Evolutionary conservation across 1,140 invertebrate genomes (phyloP).

Genomic region (Trichogramma pretiosum): DNA sequence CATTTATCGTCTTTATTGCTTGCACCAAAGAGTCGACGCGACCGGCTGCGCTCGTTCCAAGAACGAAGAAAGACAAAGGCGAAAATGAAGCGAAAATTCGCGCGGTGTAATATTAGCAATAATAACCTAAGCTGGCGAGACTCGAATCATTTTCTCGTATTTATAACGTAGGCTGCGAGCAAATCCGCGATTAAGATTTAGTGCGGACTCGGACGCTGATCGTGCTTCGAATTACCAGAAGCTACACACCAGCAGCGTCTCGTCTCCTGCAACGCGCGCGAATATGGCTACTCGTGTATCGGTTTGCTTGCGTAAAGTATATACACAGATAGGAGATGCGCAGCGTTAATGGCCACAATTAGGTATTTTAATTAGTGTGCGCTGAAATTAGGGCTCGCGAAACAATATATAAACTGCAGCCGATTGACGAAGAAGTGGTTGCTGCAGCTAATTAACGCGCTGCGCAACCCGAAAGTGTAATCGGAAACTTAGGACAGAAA

Average conservation of each 20-base stretch:
- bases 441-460: slow-evolving; percentile 38
- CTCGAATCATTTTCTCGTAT: not conserved
- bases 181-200: not conserved
- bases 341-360: slow-evolving; percentile 46
- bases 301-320: no score
- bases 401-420: slow-evolving; percentile 45
- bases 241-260: not conserved
- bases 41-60: no score
- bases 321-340: no score
- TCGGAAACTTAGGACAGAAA: slow-evolving; percentile 15
- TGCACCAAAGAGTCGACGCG: not conserved
- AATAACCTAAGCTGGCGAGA: not conserved
- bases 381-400: slow-evolving; percentile 37
- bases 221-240: slow-evolving; percentile 8
- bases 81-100: no score
- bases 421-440: slow-evolving; percentile 45
- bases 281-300: slow-evolving; percentile 29
- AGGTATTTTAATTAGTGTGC: slow-evolving; percentile 45
- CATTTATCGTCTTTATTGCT: not conserved
- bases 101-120: not conserved
- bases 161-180: not conserved
- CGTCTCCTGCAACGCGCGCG: not conserved
- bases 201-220: not conserved
- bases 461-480: slow-evolving; percentile 5
- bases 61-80: no score